Percentiles rank a stretch among this genome's conserved stretches.
These are phyloP conservation scores for Phainopepla nitens DNA, from an alignment of 2,113 vertebrate genomes.

Conservation along the genomic window DNA sequence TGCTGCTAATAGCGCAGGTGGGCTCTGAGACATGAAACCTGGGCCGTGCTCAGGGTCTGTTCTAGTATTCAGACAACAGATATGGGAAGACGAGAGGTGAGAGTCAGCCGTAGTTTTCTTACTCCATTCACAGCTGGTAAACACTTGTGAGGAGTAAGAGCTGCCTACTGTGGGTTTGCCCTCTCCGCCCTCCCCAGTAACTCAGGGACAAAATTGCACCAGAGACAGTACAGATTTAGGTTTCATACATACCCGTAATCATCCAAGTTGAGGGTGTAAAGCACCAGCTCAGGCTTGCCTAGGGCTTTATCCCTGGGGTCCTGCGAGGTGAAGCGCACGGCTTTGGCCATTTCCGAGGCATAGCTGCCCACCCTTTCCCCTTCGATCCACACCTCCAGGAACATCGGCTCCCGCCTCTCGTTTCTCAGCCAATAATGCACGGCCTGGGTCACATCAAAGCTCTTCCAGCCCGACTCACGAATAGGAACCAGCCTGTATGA, in stretches of 20 bases:
- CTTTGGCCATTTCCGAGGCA: constrained; percentile 82
- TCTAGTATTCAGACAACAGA: background rate
- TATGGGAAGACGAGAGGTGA: background rate
- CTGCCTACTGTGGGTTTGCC: background rate
- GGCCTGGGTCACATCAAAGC: constrained; percentile 93
- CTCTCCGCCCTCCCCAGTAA: background rate
- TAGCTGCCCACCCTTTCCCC: constrained; percentile 85
- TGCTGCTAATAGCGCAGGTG: background rate
- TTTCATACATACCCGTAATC: constrained; percentile 80
- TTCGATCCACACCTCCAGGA: constrained; percentile 91
- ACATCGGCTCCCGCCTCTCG: constrained; percentile 77
- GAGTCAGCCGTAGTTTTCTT: background rate
- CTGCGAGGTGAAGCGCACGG: constrained; percentile 86
- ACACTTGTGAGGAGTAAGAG: background rate
- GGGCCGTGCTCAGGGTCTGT: fast-evolving
- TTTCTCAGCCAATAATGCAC: constrained; percentile 89
- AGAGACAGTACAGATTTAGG: background rate
- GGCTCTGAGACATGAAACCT: background rate
- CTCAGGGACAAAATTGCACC: background rate
- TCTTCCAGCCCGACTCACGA: constrained; percentile 88
- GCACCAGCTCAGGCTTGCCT: constrained; percentile 85
- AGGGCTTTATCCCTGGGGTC: constrained; percentile 73
- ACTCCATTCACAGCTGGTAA: background rate
- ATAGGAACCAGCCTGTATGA: constrained; percentile 83
- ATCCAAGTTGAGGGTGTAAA: constrained; percentile 87